These are phyloP conservation scores for Lepidochrysops patricia DNA, from an alignment of 2,888 invertebrate genomes.

Conservation along the genomic window DNA sequence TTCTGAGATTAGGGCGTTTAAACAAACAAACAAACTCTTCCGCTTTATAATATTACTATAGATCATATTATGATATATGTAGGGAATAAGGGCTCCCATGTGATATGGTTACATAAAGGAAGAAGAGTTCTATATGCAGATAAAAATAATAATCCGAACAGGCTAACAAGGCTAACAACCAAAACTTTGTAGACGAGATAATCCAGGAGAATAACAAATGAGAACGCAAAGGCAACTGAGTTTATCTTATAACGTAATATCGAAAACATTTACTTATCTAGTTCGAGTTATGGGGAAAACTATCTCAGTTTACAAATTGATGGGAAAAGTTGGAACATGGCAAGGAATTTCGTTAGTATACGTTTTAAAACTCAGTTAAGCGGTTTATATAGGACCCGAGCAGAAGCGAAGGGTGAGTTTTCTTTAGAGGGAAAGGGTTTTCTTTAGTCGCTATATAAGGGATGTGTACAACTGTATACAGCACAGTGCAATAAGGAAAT, in stretches of 20 bases:
- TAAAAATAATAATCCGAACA: not conserved
- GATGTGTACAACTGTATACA: no score
- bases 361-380: not conserved
- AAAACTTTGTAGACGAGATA: conserved; percentile 4
- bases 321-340: not conserved
- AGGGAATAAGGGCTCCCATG: no score
- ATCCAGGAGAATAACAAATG: conserved; percentile 5
- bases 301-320: conserved; percentile 6
- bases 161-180: not conserved
- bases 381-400: not conserved
- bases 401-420: no score
- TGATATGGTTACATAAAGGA: not conserved
- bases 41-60: no score
- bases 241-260: conserved; percentile 7
- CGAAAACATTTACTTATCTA: conserved; percentile 10
- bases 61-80: no score
- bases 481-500: no score
- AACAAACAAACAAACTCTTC: no score
- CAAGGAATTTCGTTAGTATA: not conserved
- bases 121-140: not conserved
- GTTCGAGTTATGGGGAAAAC: not conserved
- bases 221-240: conserved; percentile 1
- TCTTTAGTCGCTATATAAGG: no score
- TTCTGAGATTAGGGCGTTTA: no score
- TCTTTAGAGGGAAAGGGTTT: no score